Evolutionary conservation across 2,888 invertebrate species (phyloP).

Genomic region (Cotesia congregata): DNA sequence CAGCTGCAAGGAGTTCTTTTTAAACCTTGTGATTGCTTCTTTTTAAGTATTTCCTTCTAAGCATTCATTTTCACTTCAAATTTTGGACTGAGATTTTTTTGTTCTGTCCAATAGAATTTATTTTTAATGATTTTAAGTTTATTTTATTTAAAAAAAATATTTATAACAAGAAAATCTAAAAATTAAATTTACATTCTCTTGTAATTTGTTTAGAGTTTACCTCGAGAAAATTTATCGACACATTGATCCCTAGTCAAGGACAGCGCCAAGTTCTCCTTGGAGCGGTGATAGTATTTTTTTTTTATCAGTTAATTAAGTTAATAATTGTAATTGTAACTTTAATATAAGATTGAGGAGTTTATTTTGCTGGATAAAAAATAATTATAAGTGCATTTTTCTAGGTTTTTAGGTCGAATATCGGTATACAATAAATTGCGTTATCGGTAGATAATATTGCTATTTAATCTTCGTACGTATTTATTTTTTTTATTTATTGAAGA

Average conservation of each 20-base stretch:
- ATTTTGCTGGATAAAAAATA: background rate
- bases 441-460: no score
- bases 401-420: background rate
- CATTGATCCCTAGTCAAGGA: conserved; percentile 34
- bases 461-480: no score
- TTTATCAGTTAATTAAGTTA: background rate
- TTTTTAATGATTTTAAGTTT: background rate
- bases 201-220: conserved; percentile 14
- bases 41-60: no score
- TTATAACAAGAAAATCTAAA: background rate
- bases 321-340: background rate
- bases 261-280: conserved; percentile 27
- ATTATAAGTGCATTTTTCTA: background rate
- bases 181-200: background rate
- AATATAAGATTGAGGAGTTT: no score
- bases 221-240: conserved; percentile 28
- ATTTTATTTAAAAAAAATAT: background rate
- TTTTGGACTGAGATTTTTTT: no score
- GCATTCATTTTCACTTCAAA: no score
- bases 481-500: no score
- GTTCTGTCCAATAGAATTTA: background rate
- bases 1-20: no score
- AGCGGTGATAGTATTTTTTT: background rate
- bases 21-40: no score
- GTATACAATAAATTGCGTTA: no score